phyloP scores from a whole-genome alignment of 2,888 invertebrate species.

The Coenonympha arcania region DNA sequence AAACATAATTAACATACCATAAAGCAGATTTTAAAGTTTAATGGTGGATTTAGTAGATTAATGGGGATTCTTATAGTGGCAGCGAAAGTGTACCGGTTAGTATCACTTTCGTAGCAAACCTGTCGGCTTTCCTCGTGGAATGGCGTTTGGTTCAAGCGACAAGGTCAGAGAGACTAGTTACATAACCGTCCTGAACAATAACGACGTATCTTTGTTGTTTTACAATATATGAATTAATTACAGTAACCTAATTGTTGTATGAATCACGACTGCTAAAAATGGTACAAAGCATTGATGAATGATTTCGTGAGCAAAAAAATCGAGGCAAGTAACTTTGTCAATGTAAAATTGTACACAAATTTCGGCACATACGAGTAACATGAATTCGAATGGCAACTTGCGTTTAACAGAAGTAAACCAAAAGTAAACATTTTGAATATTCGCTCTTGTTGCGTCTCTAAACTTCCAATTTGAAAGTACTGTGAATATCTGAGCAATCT shows the following conservation, averaged over 20 bases:
- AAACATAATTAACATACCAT: slow-evolving; percentile 5
- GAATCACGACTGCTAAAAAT: not conserved
- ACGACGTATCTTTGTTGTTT: not conserved
- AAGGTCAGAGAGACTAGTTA: slow-evolving; percentile 8
- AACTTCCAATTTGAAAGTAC: too few species aligned
- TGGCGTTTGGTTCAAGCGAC: slow-evolving; percentile 30
- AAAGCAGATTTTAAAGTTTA: slow-evolving; percentile 16
- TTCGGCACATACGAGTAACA: too few species aligned
- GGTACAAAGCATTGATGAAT: not conserved
- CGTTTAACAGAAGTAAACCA: too few species aligned
- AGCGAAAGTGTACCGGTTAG: slow-evolving; percentile 33
- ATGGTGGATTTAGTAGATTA: slow-evolving; percentile 21
- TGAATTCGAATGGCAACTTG: too few species aligned
- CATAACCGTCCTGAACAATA: not conserved
- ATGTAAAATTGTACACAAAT: too few species aligned
- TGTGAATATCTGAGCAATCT: too few species aligned
- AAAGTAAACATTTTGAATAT: too few species aligned
- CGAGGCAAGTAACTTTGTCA: too few species aligned
- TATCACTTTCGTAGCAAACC: slow-evolving; percentile 44
- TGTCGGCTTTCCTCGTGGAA: slow-evolving; percentile 59
- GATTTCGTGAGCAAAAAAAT: too few species aligned
- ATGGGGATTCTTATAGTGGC: slow-evolving; percentile 20
- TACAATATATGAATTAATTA: not conserved
- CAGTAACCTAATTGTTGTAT: not conserved
- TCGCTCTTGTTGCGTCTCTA: too few species aligned